Base-by-base conservation (phyloP, 2,888 invertebrate species). In the Charanyca ferruginea region DNA sequence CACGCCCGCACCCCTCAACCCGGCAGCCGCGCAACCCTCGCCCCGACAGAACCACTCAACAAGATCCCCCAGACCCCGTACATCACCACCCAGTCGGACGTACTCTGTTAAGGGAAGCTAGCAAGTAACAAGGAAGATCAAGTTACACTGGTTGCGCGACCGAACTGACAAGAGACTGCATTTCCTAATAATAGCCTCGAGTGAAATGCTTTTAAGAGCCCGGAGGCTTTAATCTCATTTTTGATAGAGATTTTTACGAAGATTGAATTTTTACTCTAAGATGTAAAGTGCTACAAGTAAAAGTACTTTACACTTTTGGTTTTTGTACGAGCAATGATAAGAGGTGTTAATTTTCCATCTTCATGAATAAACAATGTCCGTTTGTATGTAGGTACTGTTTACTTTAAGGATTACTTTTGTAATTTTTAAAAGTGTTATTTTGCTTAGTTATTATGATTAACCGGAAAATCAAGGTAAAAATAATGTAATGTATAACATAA, bases 21-120 rank as follows among this genome's bases (percentile, higher is more conserved):
- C 48, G 91, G 90, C 90, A 86, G 67, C 77, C 81, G 51, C 68
- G 68, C 63, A 23, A 80, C 53, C 79, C 81, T 76, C 76, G 61
- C 28, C 54, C 47, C 64, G 20, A 62, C 28, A 51, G 13, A 69
- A 73, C 81, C 83, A 80, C 64, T 70, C 59, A 54, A 60, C 61
- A 64, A 72, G 86, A 83, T 52, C 84, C 65, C 83, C 81, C 74
- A 70, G 79, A 69, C 38, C 68, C 75, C 63, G 59, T 75, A 57
- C 63, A 66, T 74, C 66, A 66, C 53, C 62, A 66, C 64, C 64
- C 57, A 47, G 28, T 53, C 53, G 35, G 66, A 69, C 59, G 13
- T 65, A 58, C 58, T 35, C 28, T 4, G 23, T 9, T 18, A 52
- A 51, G 64, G 45, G 57, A 74, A 49, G 54, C 58, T 35, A 35